phyloP scores from a whole-genome alignment of 2,113 vertebrate species.

The Rhadina sibilatrix region DNA sequence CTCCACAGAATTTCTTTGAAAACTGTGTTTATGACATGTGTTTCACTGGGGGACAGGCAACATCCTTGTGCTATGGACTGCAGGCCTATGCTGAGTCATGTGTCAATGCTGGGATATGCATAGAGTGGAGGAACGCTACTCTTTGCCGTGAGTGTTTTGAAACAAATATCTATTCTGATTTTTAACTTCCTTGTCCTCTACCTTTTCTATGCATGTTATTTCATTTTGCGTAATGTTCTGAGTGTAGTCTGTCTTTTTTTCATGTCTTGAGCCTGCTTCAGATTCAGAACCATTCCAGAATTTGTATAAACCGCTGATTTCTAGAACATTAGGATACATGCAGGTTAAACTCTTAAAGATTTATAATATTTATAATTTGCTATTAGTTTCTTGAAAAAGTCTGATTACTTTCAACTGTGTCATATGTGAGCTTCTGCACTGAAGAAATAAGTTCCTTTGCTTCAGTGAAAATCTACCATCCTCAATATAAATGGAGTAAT shows the following conservation, averaged over 20 bases:
- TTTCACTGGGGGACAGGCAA: conserved; percentile 75
- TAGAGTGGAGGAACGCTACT: conserved; percentile 82
- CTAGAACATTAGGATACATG: neutral
- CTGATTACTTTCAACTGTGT: neutral
- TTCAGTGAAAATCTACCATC: neutral
- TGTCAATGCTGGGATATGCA: conserved; percentile 73
- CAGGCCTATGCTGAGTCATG: conserved; percentile 86
- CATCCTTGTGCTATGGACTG: conserved; percentile 83
- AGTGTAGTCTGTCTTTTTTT: neutral
- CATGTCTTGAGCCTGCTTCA: neutral
- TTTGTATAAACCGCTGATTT: neutral
- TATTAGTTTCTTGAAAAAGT: neutral
- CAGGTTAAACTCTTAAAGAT: neutral
- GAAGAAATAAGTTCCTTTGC: neutral
- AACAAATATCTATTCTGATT: neutral
- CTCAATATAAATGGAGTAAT: neutral
- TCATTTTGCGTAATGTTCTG: neutral
- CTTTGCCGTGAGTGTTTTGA: conserved; percentile 83
- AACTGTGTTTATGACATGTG: conserved; percentile 87
- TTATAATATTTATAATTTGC: neutral
- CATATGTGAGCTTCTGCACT: neutral
- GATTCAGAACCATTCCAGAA: neutral
- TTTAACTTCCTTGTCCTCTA: neutral
- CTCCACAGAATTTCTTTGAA: conserved; percentile 75
- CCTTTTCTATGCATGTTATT: neutral